Evolutionary conservation across 2,888 invertebrate species (phyloP).

Genomic region (Altica lythri): DNA sequence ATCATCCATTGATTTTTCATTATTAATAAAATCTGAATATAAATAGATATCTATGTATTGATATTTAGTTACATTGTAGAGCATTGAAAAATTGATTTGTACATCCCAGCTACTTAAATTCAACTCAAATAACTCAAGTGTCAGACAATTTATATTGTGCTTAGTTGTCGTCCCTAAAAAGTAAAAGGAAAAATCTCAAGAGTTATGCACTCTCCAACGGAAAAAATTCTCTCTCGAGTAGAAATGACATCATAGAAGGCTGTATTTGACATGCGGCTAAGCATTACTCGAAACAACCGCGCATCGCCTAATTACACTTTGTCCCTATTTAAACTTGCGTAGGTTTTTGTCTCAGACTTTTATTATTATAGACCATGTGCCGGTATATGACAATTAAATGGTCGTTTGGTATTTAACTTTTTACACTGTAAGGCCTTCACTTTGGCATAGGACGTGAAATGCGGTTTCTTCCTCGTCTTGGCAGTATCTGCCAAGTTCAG

Average conservation of each 20-base stretch:
- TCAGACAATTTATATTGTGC: constrained; percentile 9
- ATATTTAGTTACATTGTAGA: background rate
- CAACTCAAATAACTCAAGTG: constrained; percentile 4
- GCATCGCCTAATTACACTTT: constrained; percentile 33
- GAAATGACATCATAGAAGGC: constrained; percentile 34
- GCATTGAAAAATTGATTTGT: background rate
- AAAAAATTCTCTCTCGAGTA: constrained; percentile 22
- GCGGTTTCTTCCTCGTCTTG: no score
- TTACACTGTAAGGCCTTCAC: no score
- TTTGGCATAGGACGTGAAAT: no score
- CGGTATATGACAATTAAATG: background rate
- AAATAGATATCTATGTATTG: no score
- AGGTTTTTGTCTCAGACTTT: constrained; percentile 25
- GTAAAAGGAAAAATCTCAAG: constrained; percentile 21
- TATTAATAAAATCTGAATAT: no score
- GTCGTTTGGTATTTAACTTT: no score
- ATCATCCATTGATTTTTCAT: no score
- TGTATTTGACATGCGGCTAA: constrained; percentile 31
- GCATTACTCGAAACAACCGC: constrained; percentile 29
- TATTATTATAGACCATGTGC: constrained; percentile 10
- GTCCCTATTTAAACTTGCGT: constrained; percentile 35
- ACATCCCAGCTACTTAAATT: background rate
- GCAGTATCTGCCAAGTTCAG: no score
- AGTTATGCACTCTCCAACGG: constrained; percentile 13
- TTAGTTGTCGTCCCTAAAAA: constrained; percentile 7